Evolutionary conservation across 1,140 invertebrate species (phyloP).

Genomic region (Andricus grossulariae): DNA sequence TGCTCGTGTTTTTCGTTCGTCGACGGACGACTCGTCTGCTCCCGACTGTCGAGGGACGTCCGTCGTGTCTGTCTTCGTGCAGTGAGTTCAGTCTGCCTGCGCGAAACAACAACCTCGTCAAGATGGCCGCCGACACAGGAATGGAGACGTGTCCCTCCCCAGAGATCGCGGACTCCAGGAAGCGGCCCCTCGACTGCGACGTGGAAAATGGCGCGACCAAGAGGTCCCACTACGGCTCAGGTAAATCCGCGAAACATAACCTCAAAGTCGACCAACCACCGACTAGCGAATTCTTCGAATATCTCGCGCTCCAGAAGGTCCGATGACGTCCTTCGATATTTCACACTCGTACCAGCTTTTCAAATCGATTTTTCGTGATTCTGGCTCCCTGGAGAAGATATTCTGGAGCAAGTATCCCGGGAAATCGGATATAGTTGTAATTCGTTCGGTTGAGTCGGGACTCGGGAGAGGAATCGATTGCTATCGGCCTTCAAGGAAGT

Average conservation of each 20-base stretch:
- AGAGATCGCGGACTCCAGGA: constrained; percentile 88
- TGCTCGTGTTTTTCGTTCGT: constrained; percentile 30
- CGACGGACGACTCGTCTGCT: constrained; percentile 28
- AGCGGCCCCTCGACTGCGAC: constrained; percentile 90
- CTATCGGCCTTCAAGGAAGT: constrained; percentile 27
- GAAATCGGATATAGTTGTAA: too few species aligned
- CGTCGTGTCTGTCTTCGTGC: constrained; percentile 30
- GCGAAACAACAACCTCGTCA: constrained; percentile 70
- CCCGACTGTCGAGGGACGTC: constrained; percentile 37
- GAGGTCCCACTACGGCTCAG: constrained; percentile 91
- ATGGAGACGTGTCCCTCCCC: constrained; percentile 89
- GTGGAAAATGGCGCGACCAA: constrained; percentile 91
- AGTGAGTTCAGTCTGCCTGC: constrained; percentile 49
- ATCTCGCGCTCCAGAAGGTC: constrained; percentile 23
- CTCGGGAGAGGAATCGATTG: neutral
- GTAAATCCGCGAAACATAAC: constrained; percentile 75
- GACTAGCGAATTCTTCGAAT: neutral
- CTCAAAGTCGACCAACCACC: neutral
- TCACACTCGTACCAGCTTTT: neutral
- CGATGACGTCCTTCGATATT: constrained; percentile 2
- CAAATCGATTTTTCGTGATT: constrained; percentile 1
- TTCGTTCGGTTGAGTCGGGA: neutral
- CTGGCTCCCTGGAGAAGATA: neutral
- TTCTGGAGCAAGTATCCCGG: too few species aligned
- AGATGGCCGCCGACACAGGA: constrained; percentile 88